phyloP scores from a whole-genome alignment of 2,113 vertebrate species.

The Nothoprocta pentlandii region DNA sequence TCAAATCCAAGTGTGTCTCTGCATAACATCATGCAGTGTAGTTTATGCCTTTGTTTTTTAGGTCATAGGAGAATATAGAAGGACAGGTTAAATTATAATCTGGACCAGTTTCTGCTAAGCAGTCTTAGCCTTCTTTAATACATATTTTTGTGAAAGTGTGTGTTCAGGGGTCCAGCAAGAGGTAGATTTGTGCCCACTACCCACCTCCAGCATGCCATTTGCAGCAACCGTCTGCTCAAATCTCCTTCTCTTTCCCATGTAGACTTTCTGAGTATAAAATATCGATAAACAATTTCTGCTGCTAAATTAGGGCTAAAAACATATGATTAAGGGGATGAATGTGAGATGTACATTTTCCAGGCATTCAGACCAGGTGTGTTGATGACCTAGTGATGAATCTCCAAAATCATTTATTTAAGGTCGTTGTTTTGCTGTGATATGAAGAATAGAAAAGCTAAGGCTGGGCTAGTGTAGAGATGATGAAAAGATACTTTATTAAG shows the following conservation, averaged over 20 bases:
- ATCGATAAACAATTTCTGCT: conserved; percentile 34
- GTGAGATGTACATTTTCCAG: background rate
- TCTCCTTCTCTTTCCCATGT: background rate
- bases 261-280: conserved; percentile 30
- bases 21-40: background rate
- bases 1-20: background rate
- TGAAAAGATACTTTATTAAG: background rate
- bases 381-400: background rate
- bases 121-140: background rate
- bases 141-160: background rate
- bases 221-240: conserved; percentile 5
- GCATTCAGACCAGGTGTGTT: rapidly evolving
- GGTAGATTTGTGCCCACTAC: background rate
- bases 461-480: background rate
- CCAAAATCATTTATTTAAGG: background rate
- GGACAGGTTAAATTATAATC: background rate
- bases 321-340: background rate
- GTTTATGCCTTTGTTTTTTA: background rate
- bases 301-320: background rate
- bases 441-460: background rate
- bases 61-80: background rate
- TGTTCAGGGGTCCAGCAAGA: background rate
- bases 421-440: background rate
- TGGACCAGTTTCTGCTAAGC: background rate
- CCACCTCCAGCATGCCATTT: background rate